Percentiles rank a stretch among this genome's conserved stretches.
These are phyloP conservation scores for Hafferia zeledoni DNA, from an alignment of 2,797 vertebrate genomes.

Conservation along the genomic window DNA sequence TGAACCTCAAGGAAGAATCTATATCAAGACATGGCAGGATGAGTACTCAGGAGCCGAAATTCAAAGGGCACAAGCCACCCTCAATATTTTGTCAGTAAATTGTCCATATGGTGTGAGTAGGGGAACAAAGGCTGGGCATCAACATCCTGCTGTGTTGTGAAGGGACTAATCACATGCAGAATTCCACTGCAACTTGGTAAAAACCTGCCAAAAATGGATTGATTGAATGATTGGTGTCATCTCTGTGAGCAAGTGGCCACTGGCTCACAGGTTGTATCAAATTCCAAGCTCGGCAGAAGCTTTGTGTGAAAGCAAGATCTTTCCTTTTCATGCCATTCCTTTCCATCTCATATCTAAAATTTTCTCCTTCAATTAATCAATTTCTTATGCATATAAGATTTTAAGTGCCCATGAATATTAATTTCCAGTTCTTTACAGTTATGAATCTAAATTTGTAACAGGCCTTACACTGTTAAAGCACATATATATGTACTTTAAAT, in stretches of 20 bases:
- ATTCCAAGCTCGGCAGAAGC: background rate
- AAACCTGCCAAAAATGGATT: background rate
- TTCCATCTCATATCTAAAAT: background rate
- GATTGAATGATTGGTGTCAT: background rate
- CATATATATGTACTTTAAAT: background rate
- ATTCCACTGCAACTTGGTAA: background rate
- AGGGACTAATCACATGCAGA: background rate
- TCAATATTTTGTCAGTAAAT: background rate
- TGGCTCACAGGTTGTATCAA: background rate
- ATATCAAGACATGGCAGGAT: background rate
- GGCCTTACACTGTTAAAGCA: background rate
- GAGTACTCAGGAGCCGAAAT: background rate
- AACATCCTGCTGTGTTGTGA: background rate
- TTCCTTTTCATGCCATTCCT: background rate
- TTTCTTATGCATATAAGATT: background rate
- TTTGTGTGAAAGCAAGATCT: background rate
- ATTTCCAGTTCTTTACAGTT: background rate
- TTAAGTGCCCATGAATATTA: background rate
- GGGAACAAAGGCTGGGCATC: background rate
- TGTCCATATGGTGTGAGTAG: rapidly evolving
- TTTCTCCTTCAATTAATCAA: background rate
- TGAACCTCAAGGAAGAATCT: background rate
- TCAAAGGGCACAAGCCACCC: background rate
- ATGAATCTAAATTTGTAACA: background rate
- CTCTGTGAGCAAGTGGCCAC: background rate